Conservation (phyloP, 2,113 vertebrate genomes). For the Boulengeromyrus knoepffleri region DNA sequence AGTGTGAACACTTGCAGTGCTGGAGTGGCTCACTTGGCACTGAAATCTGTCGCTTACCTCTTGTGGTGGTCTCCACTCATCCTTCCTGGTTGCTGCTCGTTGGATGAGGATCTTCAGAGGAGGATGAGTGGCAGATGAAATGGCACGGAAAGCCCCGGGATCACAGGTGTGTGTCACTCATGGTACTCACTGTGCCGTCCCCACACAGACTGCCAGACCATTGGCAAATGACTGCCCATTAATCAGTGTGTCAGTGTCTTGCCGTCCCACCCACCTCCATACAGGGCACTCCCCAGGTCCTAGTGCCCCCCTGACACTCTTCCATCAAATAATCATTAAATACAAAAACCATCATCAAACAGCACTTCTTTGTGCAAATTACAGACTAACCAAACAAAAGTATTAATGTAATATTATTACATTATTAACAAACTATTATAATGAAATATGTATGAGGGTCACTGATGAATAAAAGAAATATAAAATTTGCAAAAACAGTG, state of each 20-base stretch:
- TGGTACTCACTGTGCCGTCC: background rate
- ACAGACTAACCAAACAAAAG: background rate
- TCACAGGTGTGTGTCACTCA: background rate
- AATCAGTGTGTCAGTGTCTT: slow-evolving; percentile 4
- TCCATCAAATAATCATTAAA: background rate
- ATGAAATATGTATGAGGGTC: background rate
- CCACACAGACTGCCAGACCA: slow-evolving; percentile 6
- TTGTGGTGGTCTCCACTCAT: background rate
- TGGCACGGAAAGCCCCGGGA: too few species aligned
- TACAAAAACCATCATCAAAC: background rate
- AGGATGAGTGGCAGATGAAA: background rate
- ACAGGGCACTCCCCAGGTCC: background rate
- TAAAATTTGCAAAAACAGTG: background rate
- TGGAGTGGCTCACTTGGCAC: background rate
- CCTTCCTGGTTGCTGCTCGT: too few species aligned
- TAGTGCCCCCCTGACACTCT: background rate
- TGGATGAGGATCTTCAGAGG: background rate
- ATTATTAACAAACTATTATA: background rate
- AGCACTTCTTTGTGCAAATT: background rate
- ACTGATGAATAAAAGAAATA: background rate
- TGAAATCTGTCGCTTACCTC: background rate
- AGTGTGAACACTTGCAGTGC: background rate
- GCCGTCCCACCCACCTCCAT: background rate
- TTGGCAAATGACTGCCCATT: background rate
- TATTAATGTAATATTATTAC: background rate